Evolutionary conservation across 2,888 invertebrate species (phyloP).

Genomic region (Philereme transversata): DNA sequence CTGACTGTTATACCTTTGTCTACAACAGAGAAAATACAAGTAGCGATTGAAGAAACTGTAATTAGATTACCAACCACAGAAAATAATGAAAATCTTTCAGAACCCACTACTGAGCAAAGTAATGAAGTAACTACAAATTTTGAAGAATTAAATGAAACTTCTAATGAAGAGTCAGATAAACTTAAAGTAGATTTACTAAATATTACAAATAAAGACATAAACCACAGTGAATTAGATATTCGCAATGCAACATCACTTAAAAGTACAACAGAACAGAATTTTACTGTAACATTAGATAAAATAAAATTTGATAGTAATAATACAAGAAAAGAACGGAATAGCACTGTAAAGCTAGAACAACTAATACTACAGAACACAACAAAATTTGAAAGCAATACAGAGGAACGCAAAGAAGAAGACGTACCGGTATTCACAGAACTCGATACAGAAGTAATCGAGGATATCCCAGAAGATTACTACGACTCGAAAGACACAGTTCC

Average conservation of each 20-base stretch:
- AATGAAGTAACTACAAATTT: conserved; percentile 24
- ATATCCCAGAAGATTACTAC: conserved; percentile 77
- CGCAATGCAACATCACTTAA: conserved; percentile 1
- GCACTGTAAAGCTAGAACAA: conserved; percentile 3
- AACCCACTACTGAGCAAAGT: conserved; percentile 35
- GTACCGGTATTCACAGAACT: conserved; percentile 68
- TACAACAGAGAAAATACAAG: conserved; percentile 55
- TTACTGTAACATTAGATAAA: conserved; percentile 5
- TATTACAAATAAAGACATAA: background rate
- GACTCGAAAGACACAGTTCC: conserved; percentile 73
- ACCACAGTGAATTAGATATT: background rate
- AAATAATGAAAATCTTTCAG: conserved; percentile 31
- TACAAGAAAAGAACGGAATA: conserved; percentile 4
- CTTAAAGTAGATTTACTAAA: background rate
- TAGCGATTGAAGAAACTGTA: conserved; percentile 61
- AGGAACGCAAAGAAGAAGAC: conserved; percentile 48
- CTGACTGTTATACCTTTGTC: conserved; percentile 71
- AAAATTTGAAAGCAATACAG: conserved; percentile 24
- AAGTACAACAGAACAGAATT: conserved; percentile 1
- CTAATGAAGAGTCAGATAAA: conserved; percentile 7
- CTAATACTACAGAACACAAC: conserved; percentile 9
- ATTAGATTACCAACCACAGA: conserved; percentile 59
- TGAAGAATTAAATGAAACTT: conserved; percentile 12
- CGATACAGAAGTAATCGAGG: conserved; percentile 60
- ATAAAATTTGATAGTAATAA: conserved; percentile 1